Conservation (phyloP, 2,888 invertebrate genomes). For the Lasius platythorax region DNA sequence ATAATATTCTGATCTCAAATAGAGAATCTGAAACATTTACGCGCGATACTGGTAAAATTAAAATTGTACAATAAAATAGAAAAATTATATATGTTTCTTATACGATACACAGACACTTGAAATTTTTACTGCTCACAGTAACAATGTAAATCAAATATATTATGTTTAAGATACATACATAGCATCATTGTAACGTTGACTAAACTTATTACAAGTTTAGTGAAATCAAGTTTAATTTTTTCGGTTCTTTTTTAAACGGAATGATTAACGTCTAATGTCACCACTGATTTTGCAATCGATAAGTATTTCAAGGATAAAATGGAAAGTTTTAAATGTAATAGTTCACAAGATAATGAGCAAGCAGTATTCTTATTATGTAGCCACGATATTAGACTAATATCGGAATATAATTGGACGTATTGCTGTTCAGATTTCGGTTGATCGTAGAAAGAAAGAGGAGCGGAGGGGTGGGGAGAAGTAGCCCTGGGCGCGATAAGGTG, state of each 20-base stretch:
- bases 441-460: constrained; percentile 43
- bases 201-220: too few relatives aligned
- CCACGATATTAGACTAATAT: constrained; percentile 8
- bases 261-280: background rate
- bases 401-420: background rate
- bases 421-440: constrained; percentile 17
- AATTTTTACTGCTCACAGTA: background rate
- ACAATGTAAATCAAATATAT: background rate
- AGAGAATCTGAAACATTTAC: background rate
- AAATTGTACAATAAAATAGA: background rate
- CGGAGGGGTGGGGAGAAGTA: constrained; percentile 63
- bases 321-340: background rate
- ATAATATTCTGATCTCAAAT: background rate
- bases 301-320: background rate
- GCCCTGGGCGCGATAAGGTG: constrained; percentile 82
- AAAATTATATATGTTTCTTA: background rate
- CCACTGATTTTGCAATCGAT: too few relatives aligned
- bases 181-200: background rate
- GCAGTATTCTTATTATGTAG: background rate
- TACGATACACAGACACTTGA: background rate
- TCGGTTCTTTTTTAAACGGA: background rate
- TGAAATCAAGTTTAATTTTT: background rate
- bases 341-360: background rate
- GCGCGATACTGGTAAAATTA: background rate
- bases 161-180: too few relatives aligned